Evolutionary conservation across 2,888 invertebrate genomes (phyloP).

Genomic region (Baronia brevicornis): DNA sequence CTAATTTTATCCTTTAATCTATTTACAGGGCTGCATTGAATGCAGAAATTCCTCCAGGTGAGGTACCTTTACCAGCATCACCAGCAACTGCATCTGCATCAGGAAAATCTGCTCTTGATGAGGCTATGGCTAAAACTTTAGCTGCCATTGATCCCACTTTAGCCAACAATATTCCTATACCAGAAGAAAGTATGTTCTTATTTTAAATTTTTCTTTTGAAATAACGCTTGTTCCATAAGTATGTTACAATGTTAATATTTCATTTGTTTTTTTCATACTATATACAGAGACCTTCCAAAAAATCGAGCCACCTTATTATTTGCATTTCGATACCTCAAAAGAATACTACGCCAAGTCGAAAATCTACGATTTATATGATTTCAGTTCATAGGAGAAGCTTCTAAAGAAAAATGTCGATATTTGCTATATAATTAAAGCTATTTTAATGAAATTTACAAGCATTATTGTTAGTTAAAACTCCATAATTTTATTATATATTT

Average conservation of each 20-base stretch:
- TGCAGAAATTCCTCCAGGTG: slow-evolving; percentile 41
- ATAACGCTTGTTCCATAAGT: too few relatives aligned
- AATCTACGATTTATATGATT: too few relatives aligned
- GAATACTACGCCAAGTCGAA: too few relatives aligned
- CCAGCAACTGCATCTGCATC: slow-evolving; percentile 42
- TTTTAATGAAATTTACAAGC: too few relatives aligned
- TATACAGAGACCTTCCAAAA: too few relatives aligned
- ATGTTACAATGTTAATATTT: slow-evolving; percentile 24
- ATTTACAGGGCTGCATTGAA: slow-evolving; percentile 33
- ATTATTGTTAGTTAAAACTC: too few relatives aligned
- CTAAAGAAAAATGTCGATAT: too few relatives aligned
- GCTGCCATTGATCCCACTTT: slow-evolving; percentile 88
- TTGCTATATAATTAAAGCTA: too few relatives aligned
- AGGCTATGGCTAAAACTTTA: slow-evolving; percentile 95
- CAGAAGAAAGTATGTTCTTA: slow-evolving; percentile 64
- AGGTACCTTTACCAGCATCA: slow-evolving; percentile 54
- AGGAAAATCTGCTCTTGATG: slow-evolving; percentile 84
- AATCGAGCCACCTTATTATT: too few relatives aligned
- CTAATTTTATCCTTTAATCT: neutral
- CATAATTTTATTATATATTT: too few relatives aligned
- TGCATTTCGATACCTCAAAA: too few relatives aligned
- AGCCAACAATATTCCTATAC: slow-evolving; percentile 70
- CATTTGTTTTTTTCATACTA: slow-evolving; percentile 4
- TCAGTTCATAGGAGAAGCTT: too few relatives aligned
- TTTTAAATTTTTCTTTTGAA: slow-evolving; percentile 2